A percentile compares a stretch with the other conserved stretches of the same genome.
Evolutionary conservation across 2,113 vertebrate genomes (phyloP).

Genomic region (Sphyrna mokarran): DNA sequence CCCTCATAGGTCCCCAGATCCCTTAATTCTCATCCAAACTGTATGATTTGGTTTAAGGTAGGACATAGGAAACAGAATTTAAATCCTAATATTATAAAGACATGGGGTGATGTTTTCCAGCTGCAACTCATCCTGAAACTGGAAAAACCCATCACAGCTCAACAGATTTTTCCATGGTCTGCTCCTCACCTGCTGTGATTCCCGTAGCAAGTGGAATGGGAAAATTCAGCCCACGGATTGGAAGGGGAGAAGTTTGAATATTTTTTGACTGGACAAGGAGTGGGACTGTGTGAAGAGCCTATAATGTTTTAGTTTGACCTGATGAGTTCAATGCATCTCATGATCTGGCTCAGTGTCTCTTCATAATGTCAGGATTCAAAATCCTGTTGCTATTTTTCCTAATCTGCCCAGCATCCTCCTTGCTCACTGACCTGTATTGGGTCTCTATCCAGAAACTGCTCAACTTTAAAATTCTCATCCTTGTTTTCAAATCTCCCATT

Average conservation of each 20-base stretch:
- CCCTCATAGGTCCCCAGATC: too few relatives aligned
- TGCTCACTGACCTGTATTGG: neutral
- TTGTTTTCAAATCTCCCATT: neutral
- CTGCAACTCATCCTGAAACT: too few relatives aligned
- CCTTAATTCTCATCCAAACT: too few relatives aligned
- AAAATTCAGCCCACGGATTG: too few relatives aligned
- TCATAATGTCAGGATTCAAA: neutral
- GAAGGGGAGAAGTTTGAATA: neutral
- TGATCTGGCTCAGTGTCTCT: neutral
- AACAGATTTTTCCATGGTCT: too few relatives aligned
- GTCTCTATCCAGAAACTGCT: neutral
- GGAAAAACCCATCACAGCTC: too few relatives aligned
- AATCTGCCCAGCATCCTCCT: neutral
- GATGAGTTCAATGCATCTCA: neutral
- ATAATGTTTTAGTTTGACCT: neutral
- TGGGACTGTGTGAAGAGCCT: neutral
- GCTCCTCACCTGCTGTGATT: too few relatives aligned
- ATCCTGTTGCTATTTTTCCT: neutral
- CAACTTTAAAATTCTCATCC: neutral
- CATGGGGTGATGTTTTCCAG: too few relatives aligned
- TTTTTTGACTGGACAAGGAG: neutral
- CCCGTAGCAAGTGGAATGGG: too few relatives aligned
- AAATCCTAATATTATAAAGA: neutral
- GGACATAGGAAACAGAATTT: neutral
- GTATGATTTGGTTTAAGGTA: neutral